Evolutionary conservation across 2,888 invertebrate species (phyloP).

Genomic region (Timema cristinae): DNA sequence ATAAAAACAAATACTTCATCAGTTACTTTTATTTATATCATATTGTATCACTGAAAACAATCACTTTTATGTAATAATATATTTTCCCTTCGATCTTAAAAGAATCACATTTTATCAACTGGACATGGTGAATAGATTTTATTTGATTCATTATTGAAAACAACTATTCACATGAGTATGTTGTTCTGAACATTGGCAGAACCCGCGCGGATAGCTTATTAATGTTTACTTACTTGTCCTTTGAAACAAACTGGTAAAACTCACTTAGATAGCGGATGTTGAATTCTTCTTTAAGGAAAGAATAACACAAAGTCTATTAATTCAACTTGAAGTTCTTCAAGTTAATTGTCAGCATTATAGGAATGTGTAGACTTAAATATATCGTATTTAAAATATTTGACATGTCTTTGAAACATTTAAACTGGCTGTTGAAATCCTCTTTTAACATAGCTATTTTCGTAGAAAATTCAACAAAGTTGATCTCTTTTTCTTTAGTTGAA

Average conservation of each 20-base stretch:
- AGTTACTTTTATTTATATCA: too few relatives aligned
- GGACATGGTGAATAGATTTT: slow-evolving; percentile 7
- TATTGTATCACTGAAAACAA: too few relatives aligned
- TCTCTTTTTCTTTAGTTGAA: neutral
- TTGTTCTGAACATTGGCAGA: slow-evolving; percentile 12
- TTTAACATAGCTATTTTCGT: neutral
- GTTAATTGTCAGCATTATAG: slow-evolving; percentile 12
- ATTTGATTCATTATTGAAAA: slow-evolving; percentile 10
- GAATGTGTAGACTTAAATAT: neutral
- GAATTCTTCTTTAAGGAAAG: slow-evolving; percentile 12
- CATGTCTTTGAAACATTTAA: slow-evolving; percentile 10
- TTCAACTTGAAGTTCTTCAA: slow-evolving; percentile 6
- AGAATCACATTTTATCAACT: too few relatives aligned
- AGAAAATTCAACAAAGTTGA: slow-evolving; percentile 1
- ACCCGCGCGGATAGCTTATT: neutral
- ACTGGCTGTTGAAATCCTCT: neutral
- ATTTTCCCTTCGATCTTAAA: too few relatives aligned
- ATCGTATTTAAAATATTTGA: neutral
- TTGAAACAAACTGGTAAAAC: slow-evolving; percentile 16
- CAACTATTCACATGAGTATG: slow-evolving; percentile 12
- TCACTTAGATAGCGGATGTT: neutral
- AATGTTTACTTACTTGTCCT: slow-evolving; percentile 16
- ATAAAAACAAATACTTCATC: too few relatives aligned
- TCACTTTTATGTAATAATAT: too few relatives aligned
- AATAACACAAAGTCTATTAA: slow-evolving; percentile 10